phyloP scores from a whole-genome alignment of 2,888 invertebrate species.

The Yponomeuta cagnagella region DNA sequence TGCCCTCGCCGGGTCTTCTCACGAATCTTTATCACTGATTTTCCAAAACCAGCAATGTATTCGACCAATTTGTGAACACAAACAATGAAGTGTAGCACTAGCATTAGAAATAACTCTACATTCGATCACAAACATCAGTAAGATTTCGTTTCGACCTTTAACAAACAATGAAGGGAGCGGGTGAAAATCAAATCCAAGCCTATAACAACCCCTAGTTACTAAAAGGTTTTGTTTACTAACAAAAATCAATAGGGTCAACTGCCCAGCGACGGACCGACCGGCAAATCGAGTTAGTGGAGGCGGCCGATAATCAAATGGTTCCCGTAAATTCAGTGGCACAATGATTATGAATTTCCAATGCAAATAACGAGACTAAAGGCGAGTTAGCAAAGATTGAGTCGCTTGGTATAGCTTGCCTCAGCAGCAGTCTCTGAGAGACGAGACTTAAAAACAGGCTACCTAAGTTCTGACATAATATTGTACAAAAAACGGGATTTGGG shows the following conservation, averaged over 20 bases:
- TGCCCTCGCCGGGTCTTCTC: no score
- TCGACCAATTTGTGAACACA: no score
- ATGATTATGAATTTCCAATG: slow-evolving; percentile 69
- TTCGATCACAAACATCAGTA: no score
- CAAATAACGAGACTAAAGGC: slow-evolving; percentile 60
- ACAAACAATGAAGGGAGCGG: neutral
- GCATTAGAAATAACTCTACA: no score
- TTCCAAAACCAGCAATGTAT: no score
- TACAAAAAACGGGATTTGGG: neutral
- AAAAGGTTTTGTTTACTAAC: slow-evolving; percentile 39
- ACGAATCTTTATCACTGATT: no score
- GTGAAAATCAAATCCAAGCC: neutral
- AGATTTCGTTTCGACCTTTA: no score
- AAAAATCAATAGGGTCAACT: slow-evolving; percentile 46
- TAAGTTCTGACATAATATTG: neutral
- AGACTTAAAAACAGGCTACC: neutral
- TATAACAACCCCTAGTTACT: slow-evolving; percentile 15
- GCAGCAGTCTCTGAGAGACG: neutral
- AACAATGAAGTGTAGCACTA: no score
- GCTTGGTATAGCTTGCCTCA: no score
- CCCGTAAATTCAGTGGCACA: slow-evolving; percentile 41
- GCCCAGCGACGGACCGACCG: slow-evolving; percentile 17
- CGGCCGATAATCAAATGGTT: slow-evolving; percentile 55
- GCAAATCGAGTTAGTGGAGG: slow-evolving; percentile 35
- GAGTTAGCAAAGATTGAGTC: slow-evolving; percentile 31